phyloP scores from a whole-genome alignment of 2,888 invertebrate genomes.

The Eupithecia dodoneata region DNA sequence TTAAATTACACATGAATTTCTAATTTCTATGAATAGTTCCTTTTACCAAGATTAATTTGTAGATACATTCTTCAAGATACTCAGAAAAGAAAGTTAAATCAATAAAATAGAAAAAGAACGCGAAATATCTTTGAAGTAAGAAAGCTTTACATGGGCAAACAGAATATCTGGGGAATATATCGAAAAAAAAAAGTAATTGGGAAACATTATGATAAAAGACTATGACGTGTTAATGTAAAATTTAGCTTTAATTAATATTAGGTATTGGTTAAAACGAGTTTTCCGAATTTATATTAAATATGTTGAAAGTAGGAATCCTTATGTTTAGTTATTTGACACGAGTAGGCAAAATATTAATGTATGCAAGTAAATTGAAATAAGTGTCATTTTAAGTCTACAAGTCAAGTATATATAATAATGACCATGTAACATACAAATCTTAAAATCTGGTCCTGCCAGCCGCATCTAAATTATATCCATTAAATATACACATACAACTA shows the following conservation, averaged over 20 bases:
- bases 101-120: not conserved
- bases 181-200: too few relatives aligned
- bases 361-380: not conserved
- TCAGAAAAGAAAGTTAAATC: not conserved
- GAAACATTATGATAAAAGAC: not conserved
- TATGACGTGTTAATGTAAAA: not conserved
- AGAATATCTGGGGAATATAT: not conserved
- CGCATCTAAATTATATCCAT: slow-evolving; percentile 47
- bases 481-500: slow-evolving; percentile 68
- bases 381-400: not conserved
- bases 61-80: not conserved
- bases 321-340: not conserved
- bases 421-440: slow-evolving; percentile 23
- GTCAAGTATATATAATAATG: slow-evolving; percentile 1
- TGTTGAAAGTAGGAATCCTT: not conserved
- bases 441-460: slow-evolving; percentile 68
- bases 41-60: not conserved
- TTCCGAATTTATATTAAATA: not conserved
- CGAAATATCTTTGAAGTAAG: not conserved
- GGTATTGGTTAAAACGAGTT: not conserved
- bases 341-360: slow-evolving; percentile 1
- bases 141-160: not conserved
- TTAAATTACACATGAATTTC: not conserved
- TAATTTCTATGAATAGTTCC: not conserved
- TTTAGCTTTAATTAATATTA: too few relatives aligned